Conservation (phyloP, 2,113 vertebrate species). For the Monopterus albus region DNA sequence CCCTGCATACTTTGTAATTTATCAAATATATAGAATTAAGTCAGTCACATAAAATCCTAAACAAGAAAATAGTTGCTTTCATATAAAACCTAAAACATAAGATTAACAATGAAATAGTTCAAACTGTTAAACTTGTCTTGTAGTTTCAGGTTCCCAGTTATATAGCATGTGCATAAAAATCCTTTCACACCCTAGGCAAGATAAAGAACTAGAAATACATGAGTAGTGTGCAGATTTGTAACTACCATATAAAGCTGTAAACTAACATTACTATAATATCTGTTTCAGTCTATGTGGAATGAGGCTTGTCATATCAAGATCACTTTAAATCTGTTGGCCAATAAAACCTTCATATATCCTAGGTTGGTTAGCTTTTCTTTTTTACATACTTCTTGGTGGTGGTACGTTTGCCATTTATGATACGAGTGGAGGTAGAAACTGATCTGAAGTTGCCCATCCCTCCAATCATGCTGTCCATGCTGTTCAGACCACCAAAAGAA, state of each 20-base stretch:
- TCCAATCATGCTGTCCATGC: slow-evolving; percentile 71
- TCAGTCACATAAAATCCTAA: neutral
- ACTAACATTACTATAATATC: neutral
- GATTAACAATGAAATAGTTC: neutral
- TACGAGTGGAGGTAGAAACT: slow-evolving; percentile 89
- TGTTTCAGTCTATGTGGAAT: neutral
- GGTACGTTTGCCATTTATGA: slow-evolving; percentile 87
- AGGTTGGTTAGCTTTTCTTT: too few species aligned
- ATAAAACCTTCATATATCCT: neutral
- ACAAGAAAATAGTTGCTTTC: too few species aligned
- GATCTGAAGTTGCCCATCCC: slow-evolving; percentile 85
- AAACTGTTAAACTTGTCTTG: neutral
- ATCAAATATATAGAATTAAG: too few species aligned
- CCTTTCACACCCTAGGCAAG: neutral
- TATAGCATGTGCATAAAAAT: neutral
- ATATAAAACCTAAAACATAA: too few species aligned
- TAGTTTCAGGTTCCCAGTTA: neutral
- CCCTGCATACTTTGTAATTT: too few species aligned
- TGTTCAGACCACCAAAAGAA: slow-evolving; percentile 74
- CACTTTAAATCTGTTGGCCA: neutral
- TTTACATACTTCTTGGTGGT: slow-evolving; percentile 88
- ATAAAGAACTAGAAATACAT: neutral
- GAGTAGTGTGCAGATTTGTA: neutral
- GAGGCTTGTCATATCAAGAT: neutral
- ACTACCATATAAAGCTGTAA: too few species aligned